Evolutionary conservation across 2,888 invertebrate species (phyloP).

Genomic region (Agrilus cyanescens): DNA sequence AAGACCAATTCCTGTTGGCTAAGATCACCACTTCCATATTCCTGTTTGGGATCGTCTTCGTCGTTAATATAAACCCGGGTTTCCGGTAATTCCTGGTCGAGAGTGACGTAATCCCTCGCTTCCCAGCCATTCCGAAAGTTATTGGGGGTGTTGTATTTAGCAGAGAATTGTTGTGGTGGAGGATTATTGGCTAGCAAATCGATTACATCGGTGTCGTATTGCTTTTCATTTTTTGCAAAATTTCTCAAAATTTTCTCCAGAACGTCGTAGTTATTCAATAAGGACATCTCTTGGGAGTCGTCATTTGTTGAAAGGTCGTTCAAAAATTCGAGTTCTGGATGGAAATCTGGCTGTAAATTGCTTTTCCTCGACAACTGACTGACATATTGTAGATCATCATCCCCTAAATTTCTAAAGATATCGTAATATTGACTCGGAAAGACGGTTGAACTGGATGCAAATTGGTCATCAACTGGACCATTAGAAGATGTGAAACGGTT

Average conservation of each 20-base stretch:
- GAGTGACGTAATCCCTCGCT: slow-evolving; percentile 24
- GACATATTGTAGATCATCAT: too few relatives aligned
- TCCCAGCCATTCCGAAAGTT: slow-evolving; percentile 36
- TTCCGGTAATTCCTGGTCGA: slow-evolving; percentile 34
- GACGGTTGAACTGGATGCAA: not conserved
- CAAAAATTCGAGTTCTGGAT: too few relatives aligned
- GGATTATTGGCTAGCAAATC: slow-evolving; percentile 12
- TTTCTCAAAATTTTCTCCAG: slow-evolving; percentile 18
- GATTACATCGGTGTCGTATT: slow-evolving; percentile 9
- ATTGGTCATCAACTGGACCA: slow-evolving; percentile 6
- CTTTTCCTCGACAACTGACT: too few relatives aligned
- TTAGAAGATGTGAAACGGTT: too few relatives aligned
- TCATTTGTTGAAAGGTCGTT: not conserved
- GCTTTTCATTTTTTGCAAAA: slow-evolving; percentile 17
- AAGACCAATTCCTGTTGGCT: slow-evolving; percentile 21
- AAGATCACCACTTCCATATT: slow-evolving; percentile 28
- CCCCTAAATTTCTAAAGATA: too few relatives aligned
- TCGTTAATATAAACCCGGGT: slow-evolving; percentile 45
- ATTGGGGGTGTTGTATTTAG: slow-evolving; percentile 38
- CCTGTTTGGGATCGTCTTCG: slow-evolving; percentile 17
- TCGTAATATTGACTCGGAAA: too few relatives aligned
- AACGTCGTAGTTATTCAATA: slow-evolving; percentile 14
- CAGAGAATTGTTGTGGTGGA: slow-evolving; percentile 28
- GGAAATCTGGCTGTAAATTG: too few relatives aligned
- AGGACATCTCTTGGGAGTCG: slow-evolving; percentile 11